phyloP scores from a whole-genome alignment of 2,797 vertebrate species.

The Orientallactaga sibirica region DNA sequence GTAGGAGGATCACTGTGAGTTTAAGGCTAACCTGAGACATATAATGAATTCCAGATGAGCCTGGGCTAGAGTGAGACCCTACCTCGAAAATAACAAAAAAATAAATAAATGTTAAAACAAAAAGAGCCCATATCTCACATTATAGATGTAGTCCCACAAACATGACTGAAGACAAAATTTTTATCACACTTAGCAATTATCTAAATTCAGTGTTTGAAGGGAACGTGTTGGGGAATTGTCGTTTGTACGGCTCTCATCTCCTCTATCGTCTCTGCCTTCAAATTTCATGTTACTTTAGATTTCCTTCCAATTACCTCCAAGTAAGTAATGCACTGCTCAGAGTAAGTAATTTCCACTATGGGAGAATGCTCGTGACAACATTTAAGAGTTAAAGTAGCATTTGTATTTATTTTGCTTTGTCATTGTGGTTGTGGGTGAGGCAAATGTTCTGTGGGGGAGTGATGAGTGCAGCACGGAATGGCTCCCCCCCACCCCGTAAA shows the following conservation, averaged over 20 bases:
- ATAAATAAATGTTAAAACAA: too few relatives aligned
- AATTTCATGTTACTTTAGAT: slow-evolving; percentile 17
- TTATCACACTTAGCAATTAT: background rate
- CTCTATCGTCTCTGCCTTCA: background rate
- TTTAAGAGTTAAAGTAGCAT: slow-evolving; percentile 56
- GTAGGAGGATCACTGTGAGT: too few relatives aligned
- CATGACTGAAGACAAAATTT: background rate
- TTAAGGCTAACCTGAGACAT: too few relatives aligned
- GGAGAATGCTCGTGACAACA: background rate
- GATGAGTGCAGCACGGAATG: background rate
- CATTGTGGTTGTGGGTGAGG: background rate
- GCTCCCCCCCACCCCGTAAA: background rate
- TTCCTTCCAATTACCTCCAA: slow-evolving; percentile 1
- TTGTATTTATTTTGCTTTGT: slow-evolving; percentile 3
- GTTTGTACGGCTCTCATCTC: slow-evolving; percentile 34
- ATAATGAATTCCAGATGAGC: too few relatives aligned
- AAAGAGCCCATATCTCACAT: background rate
- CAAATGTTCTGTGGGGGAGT: background rate
- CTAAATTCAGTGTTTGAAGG: slow-evolving; percentile 31
- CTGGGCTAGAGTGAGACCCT: too few relatives aligned
- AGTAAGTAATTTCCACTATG: background rate
- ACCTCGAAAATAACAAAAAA: too few relatives aligned
- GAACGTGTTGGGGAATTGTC: background rate
- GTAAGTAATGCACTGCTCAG: background rate
- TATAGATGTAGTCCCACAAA: background rate